Evolutionary conservation across 2,113 vertebrate species (phyloP).

Genomic region (Pelecanoides urinatrix): DNA sequence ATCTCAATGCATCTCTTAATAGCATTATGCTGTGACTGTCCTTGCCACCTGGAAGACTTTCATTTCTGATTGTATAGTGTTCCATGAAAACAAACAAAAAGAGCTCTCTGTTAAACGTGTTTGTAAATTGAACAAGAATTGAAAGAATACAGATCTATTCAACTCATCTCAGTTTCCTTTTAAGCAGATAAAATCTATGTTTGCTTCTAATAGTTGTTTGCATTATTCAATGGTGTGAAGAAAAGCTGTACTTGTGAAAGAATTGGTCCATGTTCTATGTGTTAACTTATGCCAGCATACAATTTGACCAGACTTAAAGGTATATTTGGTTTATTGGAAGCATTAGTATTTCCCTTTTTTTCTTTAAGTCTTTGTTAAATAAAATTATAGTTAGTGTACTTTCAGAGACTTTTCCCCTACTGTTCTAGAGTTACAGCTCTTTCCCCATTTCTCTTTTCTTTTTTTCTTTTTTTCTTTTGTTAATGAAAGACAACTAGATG

Average conservation of each 20-base stretch:
- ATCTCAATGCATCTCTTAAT: neutral
- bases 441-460: neutral
- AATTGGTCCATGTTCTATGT: neutral
- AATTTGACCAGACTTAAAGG: neutral
- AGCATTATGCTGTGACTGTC: neutral
- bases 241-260: neutral
- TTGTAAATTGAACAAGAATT: neutral
- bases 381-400: neutral
- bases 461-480: neutral
- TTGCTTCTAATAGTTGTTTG: neutral
- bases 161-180: neutral
- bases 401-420: neutral
- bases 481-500: neutral
- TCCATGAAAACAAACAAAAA: neutral
- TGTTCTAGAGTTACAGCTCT: neutral
- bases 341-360: neutral
- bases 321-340: neutral
- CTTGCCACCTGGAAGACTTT: neutral
- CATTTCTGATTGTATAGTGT: neutral
- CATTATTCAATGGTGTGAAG: neutral
- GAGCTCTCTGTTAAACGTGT: neutral
- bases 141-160: neutral
- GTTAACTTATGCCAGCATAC: neutral
- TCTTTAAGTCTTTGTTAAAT: neutral
- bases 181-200: neutral